These are phyloP conservation scores for Sebastes fasciatus DNA, from an alignment of 2,113 vertebrate species.

Conservation along the genomic window DNA sequence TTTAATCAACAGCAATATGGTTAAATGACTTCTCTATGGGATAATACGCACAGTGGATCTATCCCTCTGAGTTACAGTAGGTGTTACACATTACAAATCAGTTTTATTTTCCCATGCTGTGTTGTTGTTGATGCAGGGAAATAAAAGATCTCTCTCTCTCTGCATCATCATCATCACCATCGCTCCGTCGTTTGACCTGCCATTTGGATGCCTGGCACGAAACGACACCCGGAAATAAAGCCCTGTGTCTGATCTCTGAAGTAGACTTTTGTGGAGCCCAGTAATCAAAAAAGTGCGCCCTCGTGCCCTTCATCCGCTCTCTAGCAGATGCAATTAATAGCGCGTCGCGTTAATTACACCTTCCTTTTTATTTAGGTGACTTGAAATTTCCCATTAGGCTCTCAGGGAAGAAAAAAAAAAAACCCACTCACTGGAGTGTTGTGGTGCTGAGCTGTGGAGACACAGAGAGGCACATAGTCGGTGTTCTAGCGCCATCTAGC, in stretches of 20 bases:
- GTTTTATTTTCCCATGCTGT: background rate
- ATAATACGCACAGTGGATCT: background rate
- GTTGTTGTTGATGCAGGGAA: constrained; percentile 1
- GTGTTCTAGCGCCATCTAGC: constrained; percentile 81
- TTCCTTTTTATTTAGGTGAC: constrained; percentile 82
- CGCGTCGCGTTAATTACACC: constrained; percentile 80
- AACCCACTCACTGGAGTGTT: constrained; percentile 13
- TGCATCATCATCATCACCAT: constrained; percentile 28
- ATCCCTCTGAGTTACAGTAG: background rate
- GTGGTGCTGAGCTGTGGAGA: constrained; percentile 32
- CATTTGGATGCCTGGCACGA: constrained; percentile 54
- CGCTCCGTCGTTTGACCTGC: constrained; percentile 48
- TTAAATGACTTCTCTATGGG: background rate
- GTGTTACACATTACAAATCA: background rate
- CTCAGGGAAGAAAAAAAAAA: constrained; percentile 17
- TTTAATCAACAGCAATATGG: background rate
- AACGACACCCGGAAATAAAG: constrained; percentile 45
- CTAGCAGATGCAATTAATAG: constrained; percentile 79
- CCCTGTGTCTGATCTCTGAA: constrained; percentile 46
- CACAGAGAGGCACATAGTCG: constrained; percentile 3
- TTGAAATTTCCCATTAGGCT: constrained; percentile 79
- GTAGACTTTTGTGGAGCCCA: constrained; percentile 52
- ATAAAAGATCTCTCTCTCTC: background rate
- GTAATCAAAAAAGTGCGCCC: constrained; percentile 57
- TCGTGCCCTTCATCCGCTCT: constrained; percentile 72